Percentiles rank a stretch among this genome's conserved stretches.
These are phyloP conservation scores for Solenodon paradoxus DNA, from an alignment of 2,113 vertebrate genomes.

Conservation along the genomic window DNA sequence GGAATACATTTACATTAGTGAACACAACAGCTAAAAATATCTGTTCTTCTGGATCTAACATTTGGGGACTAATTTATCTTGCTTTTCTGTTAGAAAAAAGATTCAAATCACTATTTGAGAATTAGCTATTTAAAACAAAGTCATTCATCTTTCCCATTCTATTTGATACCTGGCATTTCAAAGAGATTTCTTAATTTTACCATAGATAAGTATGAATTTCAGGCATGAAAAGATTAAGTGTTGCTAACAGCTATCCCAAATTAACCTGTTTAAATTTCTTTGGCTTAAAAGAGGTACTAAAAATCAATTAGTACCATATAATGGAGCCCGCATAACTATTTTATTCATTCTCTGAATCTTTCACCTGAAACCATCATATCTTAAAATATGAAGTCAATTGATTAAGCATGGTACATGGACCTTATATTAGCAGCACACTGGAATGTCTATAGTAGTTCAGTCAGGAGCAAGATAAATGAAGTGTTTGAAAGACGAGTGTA, in stretches of 20 bases:
- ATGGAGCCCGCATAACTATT: conserved; percentile 45
- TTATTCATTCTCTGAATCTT: conserved; percentile 65
- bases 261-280: conserved; percentile 71
- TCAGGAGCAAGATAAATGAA: conserved; percentile 15
- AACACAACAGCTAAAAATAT: conserved; percentile 9
- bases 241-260: conserved; percentile 68
- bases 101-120: conserved; percentile 40
- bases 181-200: conserved; percentile 71
- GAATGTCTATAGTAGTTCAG: not conserved
- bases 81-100: conserved; percentile 49
- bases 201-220: conserved; percentile 59
- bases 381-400: conserved; percentile 68
- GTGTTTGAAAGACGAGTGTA: not conserved
- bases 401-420: conserved; percentile 42
- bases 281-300: conserved; percentile 64
- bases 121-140: conserved; percentile 63
- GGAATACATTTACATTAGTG: not conserved
- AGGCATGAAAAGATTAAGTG: conserved; percentile 71
- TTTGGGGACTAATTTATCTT: conserved; percentile 44
- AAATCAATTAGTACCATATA: conserved; percentile 74
- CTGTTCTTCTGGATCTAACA: conserved; percentile 3
- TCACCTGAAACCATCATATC: conserved; percentile 69
- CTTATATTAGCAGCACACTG: conserved; percentile 9
- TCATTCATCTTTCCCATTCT: conserved; percentile 45
- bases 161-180: conserved; percentile 62